Conservation (phyloP, 2,113 vertebrate genomes). For the Rhabdornis inornatus region DNA sequence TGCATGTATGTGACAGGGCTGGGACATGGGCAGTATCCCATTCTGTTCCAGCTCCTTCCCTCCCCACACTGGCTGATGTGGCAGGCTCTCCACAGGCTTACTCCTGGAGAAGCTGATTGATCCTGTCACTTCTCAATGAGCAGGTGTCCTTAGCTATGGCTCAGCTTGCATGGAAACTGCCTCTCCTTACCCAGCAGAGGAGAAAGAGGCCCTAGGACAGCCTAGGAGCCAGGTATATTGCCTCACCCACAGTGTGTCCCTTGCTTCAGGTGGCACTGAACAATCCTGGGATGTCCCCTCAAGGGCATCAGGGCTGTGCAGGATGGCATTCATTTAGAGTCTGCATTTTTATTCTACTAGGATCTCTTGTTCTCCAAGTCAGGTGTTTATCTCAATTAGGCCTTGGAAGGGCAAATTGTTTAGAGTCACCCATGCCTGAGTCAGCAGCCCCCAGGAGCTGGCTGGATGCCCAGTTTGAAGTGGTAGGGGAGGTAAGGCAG, state of each 20-base stretch:
- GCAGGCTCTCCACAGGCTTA: neutral
- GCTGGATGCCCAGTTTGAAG: neutral
- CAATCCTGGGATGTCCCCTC: neutral
- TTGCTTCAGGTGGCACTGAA: neutral
- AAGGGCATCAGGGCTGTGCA: neutral
- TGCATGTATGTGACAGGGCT: neutral
- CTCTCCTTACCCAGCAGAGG: neutral
- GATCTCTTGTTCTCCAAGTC: neutral
- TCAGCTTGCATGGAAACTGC: neutral
- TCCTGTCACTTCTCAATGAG: neutral
- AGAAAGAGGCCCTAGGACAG: neutral
- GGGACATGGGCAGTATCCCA: accelerated
- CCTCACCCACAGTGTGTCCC: neutral
- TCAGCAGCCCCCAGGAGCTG: neutral
- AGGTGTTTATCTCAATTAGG: neutral
- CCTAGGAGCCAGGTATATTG: neutral
- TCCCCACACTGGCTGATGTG: neutral
- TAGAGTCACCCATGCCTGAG: accelerated
- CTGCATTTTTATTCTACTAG: neutral
- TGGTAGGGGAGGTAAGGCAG: neutral
- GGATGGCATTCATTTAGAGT: neutral
- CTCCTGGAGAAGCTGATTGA: neutral
- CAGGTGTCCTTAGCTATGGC: neutral
- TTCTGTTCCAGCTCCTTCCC: neutral
- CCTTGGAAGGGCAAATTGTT: neutral